These are phyloP conservation scores for Thymelicus sylvestris DNA, from an alignment of 2,888 invertebrate genomes.

Conservation along the genomic window DNA sequence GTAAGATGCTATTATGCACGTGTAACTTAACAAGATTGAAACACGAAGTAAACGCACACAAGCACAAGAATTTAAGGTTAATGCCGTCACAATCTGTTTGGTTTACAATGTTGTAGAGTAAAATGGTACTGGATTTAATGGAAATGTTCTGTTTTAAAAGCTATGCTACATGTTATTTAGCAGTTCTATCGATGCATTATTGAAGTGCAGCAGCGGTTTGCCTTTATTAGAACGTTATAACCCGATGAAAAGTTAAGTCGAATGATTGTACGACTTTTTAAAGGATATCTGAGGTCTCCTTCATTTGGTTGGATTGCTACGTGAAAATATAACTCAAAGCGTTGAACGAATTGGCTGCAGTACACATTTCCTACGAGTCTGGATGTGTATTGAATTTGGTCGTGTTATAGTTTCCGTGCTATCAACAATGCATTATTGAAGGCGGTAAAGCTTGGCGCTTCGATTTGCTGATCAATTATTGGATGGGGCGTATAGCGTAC, in stretches of 20 bases:
- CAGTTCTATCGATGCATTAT: background rate
- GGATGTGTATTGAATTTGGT: conserved; percentile 19
- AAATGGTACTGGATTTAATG: too few relatives aligned
- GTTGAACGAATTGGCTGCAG: background rate
- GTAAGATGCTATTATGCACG: too few relatives aligned
- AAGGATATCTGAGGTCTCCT: background rate
- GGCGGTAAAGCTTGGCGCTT: conserved; percentile 74
- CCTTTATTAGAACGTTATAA: background rate
- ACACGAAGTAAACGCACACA: too few relatives aligned
- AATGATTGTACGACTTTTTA: background rate
- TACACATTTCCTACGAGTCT: conserved; percentile 3
- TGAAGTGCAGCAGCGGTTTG: background rate
- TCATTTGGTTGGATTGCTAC: conserved; percentile 1
- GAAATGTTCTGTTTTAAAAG: too few relatives aligned
- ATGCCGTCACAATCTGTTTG: too few relatives aligned
- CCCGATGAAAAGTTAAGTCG: background rate
- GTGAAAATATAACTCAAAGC: conserved; percentile 7
- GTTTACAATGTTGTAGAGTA: too few relatives aligned
- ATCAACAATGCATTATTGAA: conserved; percentile 72
- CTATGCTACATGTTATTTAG: background rate
- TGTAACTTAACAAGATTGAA: too few relatives aligned
- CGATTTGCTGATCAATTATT: conserved; percentile 74
- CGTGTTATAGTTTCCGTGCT: conserved; percentile 58
- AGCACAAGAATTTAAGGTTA: too few relatives aligned
- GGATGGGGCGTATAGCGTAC: conserved; percentile 7